Conservation (phyloP, 2,113 vertebrate species). For the Todiramphus saurophagus region DNA sequence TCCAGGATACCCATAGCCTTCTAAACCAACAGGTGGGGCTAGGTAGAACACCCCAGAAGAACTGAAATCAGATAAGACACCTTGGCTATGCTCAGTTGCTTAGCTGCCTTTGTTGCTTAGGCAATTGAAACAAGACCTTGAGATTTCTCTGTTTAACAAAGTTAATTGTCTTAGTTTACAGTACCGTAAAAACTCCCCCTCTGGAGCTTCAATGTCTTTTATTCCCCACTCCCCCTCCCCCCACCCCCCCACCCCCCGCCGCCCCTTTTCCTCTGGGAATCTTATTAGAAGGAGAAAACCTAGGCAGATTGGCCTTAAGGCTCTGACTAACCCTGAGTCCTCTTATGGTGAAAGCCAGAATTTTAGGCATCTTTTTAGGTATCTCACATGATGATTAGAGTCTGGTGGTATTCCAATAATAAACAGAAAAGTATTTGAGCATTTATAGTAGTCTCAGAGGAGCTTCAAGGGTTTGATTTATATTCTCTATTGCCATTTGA, state of each 20-base stretch:
- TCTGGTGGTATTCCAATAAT: background rate
- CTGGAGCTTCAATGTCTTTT: background rate
- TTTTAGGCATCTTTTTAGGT: background rate
- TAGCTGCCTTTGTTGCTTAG: background rate
- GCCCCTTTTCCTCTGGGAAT: background rate
- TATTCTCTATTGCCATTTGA: background rate
- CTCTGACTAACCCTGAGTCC: background rate
- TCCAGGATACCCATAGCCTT: background rate
- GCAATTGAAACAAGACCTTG: background rate
- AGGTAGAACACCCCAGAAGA: background rate
- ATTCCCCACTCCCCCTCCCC: no score
- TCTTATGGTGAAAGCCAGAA: background rate
- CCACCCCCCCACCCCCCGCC: no score
- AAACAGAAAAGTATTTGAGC: background rate
- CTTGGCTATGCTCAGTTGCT: background rate
- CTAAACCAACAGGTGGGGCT: background rate
- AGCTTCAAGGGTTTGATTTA: background rate
- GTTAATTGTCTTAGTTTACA: background rate
- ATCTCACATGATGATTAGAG: background rate
- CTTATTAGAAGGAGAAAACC: background rate
- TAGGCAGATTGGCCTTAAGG: background rate
- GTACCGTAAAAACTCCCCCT: background rate
- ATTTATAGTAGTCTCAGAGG: background rate
- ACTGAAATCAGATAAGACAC: background rate
- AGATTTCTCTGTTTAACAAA: background rate